Base-by-base conservation (phyloP, 2,888 invertebrate species). In the Strigamia transsilvanica region DNA sequence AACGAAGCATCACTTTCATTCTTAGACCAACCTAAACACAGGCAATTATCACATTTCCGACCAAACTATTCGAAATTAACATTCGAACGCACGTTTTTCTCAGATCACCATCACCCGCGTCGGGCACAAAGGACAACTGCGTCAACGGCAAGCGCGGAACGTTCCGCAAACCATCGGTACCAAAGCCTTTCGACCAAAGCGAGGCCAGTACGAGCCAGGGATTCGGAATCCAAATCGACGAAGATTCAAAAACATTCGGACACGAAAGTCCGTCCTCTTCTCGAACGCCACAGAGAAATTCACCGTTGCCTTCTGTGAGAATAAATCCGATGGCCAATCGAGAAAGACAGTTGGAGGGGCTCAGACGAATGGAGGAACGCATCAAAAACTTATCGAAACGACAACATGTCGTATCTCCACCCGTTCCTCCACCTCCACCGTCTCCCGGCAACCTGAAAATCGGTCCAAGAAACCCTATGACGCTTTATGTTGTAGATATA, bases 401-500 rank as follows among this genome's bases (percentile, higher is more conserved):
- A 12, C 84, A 66, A 79, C 32, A 79, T 18, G 41, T 38, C 4
- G 56, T 56, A 6, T n/a, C n/a, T 18, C 42, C 79, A 32, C 79
- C 79, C 12, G 13, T 79, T 5, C 42, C 79, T n/a, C 79, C 79
- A 13, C 79, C 42, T 5, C 79, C 9, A 73, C 73, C 73, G 13
- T 15, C 73, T 32, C 41, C 79, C 5, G 21, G 13, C 12, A 79
- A 79, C 38, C 78, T 83, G 79, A 81, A 80, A 77, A 82, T 38
- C 12, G 79, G 78, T 9, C 79, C 82, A 15, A 83, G 91, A 84
- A 93, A 93, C 85, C 92, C 93, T 27, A 90, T 96, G 87, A 93
- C 93, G 27, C 91, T 97, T 89, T 96, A 95, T 89, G 94, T 95
- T 15, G 90, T 97, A 85, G 96, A 97, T 88, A 93, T 97, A 85